Evolutionary conservation across 1,140 invertebrate genomes (phyloP), one percentile per base, ranked within the genome.

Genomic region (Mya arenaria): DNA sequence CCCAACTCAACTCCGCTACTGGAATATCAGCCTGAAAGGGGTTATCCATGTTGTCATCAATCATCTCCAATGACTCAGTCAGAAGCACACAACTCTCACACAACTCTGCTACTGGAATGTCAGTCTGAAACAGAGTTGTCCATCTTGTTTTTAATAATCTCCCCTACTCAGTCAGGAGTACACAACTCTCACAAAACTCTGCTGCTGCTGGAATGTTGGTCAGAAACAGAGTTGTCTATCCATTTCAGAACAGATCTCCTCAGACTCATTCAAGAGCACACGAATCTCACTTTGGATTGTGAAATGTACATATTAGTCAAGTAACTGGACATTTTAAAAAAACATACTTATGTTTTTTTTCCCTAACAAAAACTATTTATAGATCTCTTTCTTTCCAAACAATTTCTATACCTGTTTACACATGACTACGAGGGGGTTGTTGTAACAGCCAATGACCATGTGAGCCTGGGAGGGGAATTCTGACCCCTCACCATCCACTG

Each of bases 381-480:
- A n/a, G n/a, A n/a, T n/a, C n/a, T n/a, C n/a, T n/a, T n/a, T n/a
- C n/a, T n/a, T n/a, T n/a, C n/a, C n/a, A n/a, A n/a, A 60, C 8
- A 10, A 60, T 15, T 36, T 44, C 41, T 52, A 69, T 62, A 93
- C 91, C 90, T 94, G 94, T 63, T 92, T 85, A 82, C 91, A 92
- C 58, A 94, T 88, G 0, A 94, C 74, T 41, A 91, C 89, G 23
- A 94, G 85, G 6, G 94, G 94, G 86, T 94, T 94, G 85, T 94
- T 94, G 44, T 91, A 85, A 62, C 90, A 89, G 8, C 94, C 93
- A 28, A 91, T 91, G 28, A 94, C 66, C 28, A 94, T 86, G 71
- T 93, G 90, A 39, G 92, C 91, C 69, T 88, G 87, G n/a, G 90
- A 91, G 23, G 92, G 85, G 66, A 87, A 87, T 28, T 87, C 78